phyloP scores from a whole-genome alignment of 2,113 vertebrate genomes.

The Geococcyx californianus region DNA sequence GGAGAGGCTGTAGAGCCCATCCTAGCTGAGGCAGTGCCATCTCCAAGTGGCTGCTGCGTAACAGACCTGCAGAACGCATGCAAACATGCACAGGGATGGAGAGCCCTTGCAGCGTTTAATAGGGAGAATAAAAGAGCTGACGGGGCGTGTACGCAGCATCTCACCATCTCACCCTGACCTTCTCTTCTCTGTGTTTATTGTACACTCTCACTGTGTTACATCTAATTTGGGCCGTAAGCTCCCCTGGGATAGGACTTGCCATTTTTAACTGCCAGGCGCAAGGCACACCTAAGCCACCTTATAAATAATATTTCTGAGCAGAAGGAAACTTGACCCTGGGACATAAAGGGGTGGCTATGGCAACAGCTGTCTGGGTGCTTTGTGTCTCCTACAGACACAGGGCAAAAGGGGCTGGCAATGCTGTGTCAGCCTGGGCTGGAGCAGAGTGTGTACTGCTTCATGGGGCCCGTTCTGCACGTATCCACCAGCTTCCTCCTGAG shows the following conservation, averaged over 20 bases:
- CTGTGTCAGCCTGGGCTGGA: not conserved
- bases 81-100: not conserved
- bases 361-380: not conserved
- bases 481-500: fast-evolving
- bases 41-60: not conserved
- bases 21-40: not conserved
- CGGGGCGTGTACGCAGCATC: fast-evolving
- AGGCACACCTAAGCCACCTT: conserved; percentile 42
- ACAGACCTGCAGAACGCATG: fast-evolving
- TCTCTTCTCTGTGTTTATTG: not conserved
- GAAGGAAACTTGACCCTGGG: conserved; percentile 7
- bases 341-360: not conserved
- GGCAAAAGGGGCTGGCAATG: not conserved
- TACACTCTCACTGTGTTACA: not conserved
- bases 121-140: not conserved
- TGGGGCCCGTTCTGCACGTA: not conserved
- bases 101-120: not conserved
- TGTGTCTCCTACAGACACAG: not conserved
- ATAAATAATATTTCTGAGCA: conserved; percentile 2
- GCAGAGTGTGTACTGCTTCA: fast-evolving
- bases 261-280: not conserved
- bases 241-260: not conserved
- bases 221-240: not conserved
- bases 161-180: not conserved
- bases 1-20: not conserved